These are phyloP conservation scores for Latheticus oryzae DNA, from an alignment of 2,888 invertebrate genomes.

Conservation along the genomic window DNA sequence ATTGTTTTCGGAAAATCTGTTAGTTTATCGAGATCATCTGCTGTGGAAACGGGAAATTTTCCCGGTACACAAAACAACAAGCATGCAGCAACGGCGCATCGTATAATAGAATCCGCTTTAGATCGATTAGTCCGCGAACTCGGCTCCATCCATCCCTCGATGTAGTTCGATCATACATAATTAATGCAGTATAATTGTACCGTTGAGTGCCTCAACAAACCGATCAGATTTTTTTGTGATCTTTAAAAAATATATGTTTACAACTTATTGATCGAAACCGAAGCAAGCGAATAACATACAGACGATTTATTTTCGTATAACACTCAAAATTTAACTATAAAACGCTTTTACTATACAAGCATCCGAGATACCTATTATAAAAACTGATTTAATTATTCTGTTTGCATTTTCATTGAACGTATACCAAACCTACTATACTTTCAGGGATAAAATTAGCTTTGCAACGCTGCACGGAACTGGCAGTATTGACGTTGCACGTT, in stretches of 20 bases:
- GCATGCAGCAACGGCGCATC: conserved; percentile 15
- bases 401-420: conserved; percentile 21
- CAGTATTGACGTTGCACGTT: conserved; percentile 39
- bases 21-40: conserved; percentile 36
- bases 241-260: no score
- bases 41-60: conserved; percentile 12
- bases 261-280: no score
- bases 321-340: no score
- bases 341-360: no score
- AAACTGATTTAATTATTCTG: conserved; percentile 18
- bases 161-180: conserved; percentile 28
- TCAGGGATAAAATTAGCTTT: conserved; percentile 31
- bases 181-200: conserved; percentile 25
- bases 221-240: no score
- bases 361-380: no score
- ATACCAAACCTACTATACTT: background rate
- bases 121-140: conserved; percentile 23
- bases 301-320: no score
- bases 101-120: conserved; percentile 23
- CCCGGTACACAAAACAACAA: conserved; percentile 25
- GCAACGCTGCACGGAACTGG: conserved; percentile 13
- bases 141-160: conserved; percentile 13
- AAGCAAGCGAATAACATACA: no score
- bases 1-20: conserved; percentile 46
- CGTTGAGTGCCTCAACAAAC: conserved; percentile 26